Evolutionary conservation across 2,113 vertebrate genomes (phyloP).

Genomic region (Thamnaconus septentrionalis): DNA sequence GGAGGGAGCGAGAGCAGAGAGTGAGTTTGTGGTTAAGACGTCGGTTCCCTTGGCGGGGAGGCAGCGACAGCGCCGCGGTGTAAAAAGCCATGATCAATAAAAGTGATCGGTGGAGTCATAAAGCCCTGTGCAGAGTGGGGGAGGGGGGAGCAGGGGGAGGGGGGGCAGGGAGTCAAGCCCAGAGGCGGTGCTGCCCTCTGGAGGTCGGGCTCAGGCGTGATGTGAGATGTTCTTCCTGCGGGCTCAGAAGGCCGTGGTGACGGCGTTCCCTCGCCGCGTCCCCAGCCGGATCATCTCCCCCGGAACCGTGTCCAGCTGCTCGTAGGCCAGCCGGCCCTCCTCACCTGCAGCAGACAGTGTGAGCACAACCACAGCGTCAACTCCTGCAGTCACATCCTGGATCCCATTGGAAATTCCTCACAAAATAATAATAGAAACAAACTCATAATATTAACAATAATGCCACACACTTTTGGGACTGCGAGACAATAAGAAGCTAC

Average conservation of each 20-base stretch:
- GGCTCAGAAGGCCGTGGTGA: conserved; percentile 85
- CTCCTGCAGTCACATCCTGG: too few relatives aligned
- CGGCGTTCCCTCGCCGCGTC: conserved; percentile 79
- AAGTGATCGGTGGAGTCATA: conserved; percentile 1
- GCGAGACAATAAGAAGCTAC: too few relatives aligned
- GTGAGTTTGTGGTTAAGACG: conserved; percentile 30
- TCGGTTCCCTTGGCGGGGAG: conserved; percentile 31
- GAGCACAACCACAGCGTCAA: too few relatives aligned
- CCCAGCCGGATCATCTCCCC: conserved; percentile 81
- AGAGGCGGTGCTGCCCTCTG: conserved; percentile 13
- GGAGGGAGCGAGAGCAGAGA: not conserved
- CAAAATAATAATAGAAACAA: too few relatives aligned
- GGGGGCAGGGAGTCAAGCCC: not conserved
- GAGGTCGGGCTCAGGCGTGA: not conserved
- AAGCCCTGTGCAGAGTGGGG: conserved; percentile 20
- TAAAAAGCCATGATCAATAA: conserved; percentile 8
- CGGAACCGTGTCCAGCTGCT: conserved; percentile 88
- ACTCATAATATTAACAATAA: too few relatives aligned
- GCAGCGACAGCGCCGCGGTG: conserved; percentile 25
- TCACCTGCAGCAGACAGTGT: conserved; percentile 77
- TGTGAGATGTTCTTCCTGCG: conserved; percentile 3
- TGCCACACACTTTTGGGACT: too few relatives aligned
- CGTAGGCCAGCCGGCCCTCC: conserved; percentile 90
- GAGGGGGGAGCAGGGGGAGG: too few relatives aligned
- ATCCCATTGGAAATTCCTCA: too few relatives aligned